Conservation (phyloP, 2,113 vertebrate species). For the Oncorhynchus nerka region DNA sequence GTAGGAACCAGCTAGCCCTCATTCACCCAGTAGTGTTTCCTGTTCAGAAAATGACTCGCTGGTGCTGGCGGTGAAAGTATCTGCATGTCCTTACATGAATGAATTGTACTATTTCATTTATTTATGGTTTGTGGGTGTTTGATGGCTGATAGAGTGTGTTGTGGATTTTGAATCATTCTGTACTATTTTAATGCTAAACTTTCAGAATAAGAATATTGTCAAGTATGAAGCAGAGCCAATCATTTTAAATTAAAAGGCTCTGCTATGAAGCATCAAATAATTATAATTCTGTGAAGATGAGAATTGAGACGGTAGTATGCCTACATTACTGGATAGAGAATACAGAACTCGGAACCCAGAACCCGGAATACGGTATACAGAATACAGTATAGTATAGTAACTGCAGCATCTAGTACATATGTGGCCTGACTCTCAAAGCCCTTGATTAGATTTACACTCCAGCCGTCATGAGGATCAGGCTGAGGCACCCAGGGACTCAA, state of each 20-base stretch:
- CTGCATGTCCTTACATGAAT: neutral
- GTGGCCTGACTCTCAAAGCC: slow-evolving; percentile 27
- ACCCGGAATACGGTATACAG: too few relatives aligned
- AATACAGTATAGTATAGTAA: neutral
- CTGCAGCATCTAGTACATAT: neutral
- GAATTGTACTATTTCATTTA: neutral
- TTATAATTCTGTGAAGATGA: too few relatives aligned
- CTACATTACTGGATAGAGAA: neutral
- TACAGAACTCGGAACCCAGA: too few relatives aligned
- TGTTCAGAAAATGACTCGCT: neutral
- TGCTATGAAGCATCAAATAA: too few relatives aligned
- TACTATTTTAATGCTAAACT: neutral
- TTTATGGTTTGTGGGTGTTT: too few relatives aligned
- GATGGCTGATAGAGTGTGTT: too few relatives aligned
- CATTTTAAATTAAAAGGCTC: too few relatives aligned
- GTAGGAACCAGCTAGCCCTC: slow-evolving; percentile 14
- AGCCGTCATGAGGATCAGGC: slow-evolving; percentile 9
- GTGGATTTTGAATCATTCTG: too few relatives aligned
- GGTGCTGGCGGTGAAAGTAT: neutral
- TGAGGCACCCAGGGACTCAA: slow-evolving; percentile 13
- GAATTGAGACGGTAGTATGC: neutral
- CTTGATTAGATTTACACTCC: slow-evolving; percentile 21
- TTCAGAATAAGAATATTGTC: neutral
- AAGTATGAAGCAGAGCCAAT: too few relatives aligned
- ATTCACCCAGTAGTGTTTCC: slow-evolving; percentile 15